These are phyloP conservation scores for Cordilura impudica DNA, from an alignment of 2,888 invertebrate genomes.

Conservation along the genomic window DNA sequence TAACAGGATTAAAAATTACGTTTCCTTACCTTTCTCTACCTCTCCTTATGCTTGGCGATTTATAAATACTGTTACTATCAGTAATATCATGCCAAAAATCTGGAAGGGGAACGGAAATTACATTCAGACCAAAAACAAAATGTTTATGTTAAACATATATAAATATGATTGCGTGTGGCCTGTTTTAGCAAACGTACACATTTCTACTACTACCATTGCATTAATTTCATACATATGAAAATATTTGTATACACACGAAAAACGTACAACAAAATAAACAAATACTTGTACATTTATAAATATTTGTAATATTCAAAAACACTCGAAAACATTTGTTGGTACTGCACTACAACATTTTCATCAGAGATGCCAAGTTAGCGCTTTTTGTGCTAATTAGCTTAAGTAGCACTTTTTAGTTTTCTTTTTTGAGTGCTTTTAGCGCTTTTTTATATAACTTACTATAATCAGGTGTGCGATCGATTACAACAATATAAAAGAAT, in stretches of 20 bases:
- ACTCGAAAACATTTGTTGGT: conserved; percentile 24
- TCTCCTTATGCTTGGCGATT: neutral
- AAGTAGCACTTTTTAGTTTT: no score
- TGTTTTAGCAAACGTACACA: conserved; percentile 22
- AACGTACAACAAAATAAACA: conserved; percentile 39
- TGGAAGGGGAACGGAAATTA: conserved; percentile 40
- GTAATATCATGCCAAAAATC: conserved; percentile 17
- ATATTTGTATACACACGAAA: conserved; percentile 16
- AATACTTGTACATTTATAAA: conserved; percentile 33
- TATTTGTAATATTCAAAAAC: conserved; percentile 27
- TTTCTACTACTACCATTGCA: conserved; percentile 39
- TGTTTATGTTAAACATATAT: neutral
- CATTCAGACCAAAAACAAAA: neutral
- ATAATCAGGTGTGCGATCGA: no score
- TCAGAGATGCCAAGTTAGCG: no score
- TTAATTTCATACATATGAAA: conserved; percentile 15
- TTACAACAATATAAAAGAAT: no score
- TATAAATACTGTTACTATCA: neutral
- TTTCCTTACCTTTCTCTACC: conserved; percentile 23
- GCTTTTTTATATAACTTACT: no score
- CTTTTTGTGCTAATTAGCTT: no score
- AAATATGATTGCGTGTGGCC: conserved; percentile 57
- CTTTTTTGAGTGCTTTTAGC: no score
- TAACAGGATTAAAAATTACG: conserved; percentile 57
- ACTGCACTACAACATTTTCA: no score